A percentile compares a stretch with the other conserved stretches of the same genome.
These are phyloP conservation scores for Mya arenaria DNA, from an alignment of 1,140 invertebrate genomes.

Conservation along the genomic window DNA sequence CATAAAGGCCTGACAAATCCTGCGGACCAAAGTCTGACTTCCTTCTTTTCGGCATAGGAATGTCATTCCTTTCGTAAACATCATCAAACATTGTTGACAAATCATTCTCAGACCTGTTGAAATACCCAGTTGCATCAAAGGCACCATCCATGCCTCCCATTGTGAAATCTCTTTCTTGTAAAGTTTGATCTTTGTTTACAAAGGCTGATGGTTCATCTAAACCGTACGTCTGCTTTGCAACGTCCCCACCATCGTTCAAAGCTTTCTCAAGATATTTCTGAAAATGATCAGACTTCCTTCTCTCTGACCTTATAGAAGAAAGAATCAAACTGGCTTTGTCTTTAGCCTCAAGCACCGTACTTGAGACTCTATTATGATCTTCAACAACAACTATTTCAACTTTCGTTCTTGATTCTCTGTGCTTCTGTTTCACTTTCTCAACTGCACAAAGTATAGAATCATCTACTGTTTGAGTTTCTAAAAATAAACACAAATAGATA, in stretches of 20 bases:
- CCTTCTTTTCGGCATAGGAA: background rate
- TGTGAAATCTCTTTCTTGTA: background rate
- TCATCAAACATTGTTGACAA: slow-evolving; percentile 36
- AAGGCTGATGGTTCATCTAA: background rate
- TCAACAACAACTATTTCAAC: background rate
- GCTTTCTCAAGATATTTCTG: slow-evolving; percentile 47
- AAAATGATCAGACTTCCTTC: slow-evolving; percentile 43
- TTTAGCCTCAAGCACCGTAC: background rate
- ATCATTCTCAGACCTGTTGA: slow-evolving; percentile 20
- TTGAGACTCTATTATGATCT: slow-evolving; percentile 1
- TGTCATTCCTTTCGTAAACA: background rate
- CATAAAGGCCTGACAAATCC: slow-evolving; percentile 29
- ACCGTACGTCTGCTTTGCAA: too few species aligned
- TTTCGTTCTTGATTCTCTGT: background rate
- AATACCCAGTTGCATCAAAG: slow-evolving; percentile 44
- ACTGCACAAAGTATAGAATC: slow-evolving; percentile 29
- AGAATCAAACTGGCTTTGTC: slow-evolving; percentile 4
- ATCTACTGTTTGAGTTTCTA: slow-evolving; percentile 29
- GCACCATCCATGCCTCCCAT: background rate
- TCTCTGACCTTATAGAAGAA: slow-evolving; percentile 22
- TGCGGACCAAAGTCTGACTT: slow-evolving; percentile 15
- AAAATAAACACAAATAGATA: too few species aligned
- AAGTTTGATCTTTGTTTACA: slow-evolving; percentile 1
- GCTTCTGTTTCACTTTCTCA: background rate
- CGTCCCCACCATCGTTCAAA: background rate